Percentiles rank a stretch among this genome's conserved stretches.
Evolutionary conservation across 2,888 invertebrate genomes (phyloP).

Genomic region (Eristalis intricaria): DNA sequence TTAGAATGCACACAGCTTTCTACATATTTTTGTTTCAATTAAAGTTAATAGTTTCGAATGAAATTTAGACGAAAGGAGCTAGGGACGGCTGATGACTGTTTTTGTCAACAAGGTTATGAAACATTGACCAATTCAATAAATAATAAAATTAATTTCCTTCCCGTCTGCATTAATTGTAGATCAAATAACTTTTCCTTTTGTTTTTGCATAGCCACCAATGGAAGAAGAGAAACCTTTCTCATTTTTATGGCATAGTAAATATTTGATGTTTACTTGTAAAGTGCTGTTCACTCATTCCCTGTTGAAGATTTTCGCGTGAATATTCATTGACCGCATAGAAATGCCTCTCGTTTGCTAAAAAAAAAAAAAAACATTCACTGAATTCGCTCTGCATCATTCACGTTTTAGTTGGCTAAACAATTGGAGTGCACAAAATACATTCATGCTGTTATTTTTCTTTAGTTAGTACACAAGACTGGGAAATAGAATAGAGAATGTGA

Average conservation of each 20-base stretch:
- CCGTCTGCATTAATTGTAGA: background rate
- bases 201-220: background rate
- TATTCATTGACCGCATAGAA: no score
- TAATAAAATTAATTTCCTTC: background rate
- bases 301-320: background rate
- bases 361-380: no score
- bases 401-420: background rate
- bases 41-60: background rate
- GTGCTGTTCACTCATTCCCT: background rate
- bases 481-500: background rate
- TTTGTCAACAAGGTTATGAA: no score
- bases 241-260: background rate
- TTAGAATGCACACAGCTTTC: background rate
- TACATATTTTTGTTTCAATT: background rate
- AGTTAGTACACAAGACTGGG: background rate
- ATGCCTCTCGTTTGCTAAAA: no score
- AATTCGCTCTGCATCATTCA: background rate
- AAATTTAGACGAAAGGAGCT: background rate
- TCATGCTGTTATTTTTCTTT: background rate
- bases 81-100: no score
- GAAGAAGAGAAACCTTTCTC: background rate
- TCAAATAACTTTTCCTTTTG: background rate
- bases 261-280: background rate
- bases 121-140: background rate
- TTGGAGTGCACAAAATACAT: background rate